Conservation (phyloP, 2,113 vertebrate species). For the Strix aluco region DNA sequence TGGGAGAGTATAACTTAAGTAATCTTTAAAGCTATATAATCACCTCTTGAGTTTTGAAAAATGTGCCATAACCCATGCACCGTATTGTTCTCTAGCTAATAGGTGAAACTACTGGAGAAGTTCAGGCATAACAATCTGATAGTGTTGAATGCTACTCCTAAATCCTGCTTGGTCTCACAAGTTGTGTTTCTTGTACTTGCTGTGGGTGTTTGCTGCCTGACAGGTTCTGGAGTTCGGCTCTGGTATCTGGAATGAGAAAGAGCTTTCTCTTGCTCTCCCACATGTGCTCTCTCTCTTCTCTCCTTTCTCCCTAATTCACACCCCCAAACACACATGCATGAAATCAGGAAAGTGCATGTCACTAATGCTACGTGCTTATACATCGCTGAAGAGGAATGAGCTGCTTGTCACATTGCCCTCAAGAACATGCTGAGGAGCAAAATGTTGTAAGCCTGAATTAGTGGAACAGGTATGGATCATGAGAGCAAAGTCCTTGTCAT, state of each 20-base stretch:
- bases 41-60: not conserved
- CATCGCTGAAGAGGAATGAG: not conserved
- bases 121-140: not conserved
- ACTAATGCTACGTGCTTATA: not conserved
- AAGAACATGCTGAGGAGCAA: not conserved
- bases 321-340: not conserved
- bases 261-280: not conserved
- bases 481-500: not conserved
- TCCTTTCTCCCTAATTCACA: not conserved
- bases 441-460: not conserved
- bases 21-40: not conserved
- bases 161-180: not conserved
- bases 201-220: slow-evolving; percentile 36
- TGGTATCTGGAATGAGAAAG: not conserved
- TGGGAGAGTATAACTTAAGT: not conserved
- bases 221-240: not conserved
- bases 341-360: not conserved
- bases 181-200: not conserved
- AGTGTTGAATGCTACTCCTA: not conserved
- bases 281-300: fast-evolving
- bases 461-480: not conserved
- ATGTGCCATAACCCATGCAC: not conserved
- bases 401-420: not conserved
- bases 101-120: not conserved
- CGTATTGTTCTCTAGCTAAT: not conserved